These are phyloP conservation scores for Cosmia pyralina DNA, from an alignment of 2,888 invertebrate genomes.

Conservation along the genomic window DNA sequence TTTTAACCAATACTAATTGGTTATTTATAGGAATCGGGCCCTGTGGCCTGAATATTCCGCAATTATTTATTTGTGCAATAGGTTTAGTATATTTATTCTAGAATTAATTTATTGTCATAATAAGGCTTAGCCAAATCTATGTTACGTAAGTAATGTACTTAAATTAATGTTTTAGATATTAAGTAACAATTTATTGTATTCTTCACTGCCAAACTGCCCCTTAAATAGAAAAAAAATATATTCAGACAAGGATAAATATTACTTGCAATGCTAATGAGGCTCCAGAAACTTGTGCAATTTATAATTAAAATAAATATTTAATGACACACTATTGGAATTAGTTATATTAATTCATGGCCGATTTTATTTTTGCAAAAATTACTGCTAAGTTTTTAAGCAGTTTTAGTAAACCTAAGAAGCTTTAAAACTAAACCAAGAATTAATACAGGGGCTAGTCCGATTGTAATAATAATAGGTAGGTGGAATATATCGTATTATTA, in stretches of 20 bases:
- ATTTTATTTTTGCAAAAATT: background rate
- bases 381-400: constrained; percentile 25
- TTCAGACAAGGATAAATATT: background rate
- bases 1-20: background rate
- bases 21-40: constrained; percentile 7
- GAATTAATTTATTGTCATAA: constrained; percentile 57
- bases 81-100: constrained; percentile 65
- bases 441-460: constrained; percentile 59
- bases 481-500: constrained; percentile 25
- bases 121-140: constrained; percentile 68
- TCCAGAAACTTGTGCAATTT: constrained; percentile 1
- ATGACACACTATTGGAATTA: background rate
- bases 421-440: constrained; percentile 54
- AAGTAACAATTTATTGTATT: constrained; percentile 48
- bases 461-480: constrained; percentile 33
- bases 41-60: constrained; percentile 43
- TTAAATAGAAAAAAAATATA: constrained; percentile 13
- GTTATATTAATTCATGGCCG: background rate
- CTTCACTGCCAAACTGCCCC: constrained; percentile 55
- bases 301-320: background rate
- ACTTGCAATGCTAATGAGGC: constrained; percentile 20
- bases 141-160: constrained; percentile 66
- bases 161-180: constrained; percentile 58
- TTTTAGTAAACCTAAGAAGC: constrained; percentile 45
- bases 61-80: constrained; percentile 69